Base-by-base conservation (phyloP, 2,797 vertebrate species). In the Pogonophryne albipinna region DNA sequence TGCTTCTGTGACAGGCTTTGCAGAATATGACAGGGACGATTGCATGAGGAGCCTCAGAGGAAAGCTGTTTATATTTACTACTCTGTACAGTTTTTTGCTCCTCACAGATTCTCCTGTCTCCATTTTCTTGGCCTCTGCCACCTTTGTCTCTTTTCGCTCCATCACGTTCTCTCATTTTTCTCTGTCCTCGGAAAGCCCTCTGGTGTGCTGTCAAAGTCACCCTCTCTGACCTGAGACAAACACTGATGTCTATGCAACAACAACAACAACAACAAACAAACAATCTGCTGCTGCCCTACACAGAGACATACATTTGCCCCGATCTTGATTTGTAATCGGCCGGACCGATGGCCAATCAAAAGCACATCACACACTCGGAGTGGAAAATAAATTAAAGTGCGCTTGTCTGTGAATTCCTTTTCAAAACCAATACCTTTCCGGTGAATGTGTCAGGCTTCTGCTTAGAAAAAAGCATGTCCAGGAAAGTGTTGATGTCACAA, bases 1-100 rank as follows among this genome's bases (percentile, higher is more conserved):
- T 90, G 89, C 87, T 87, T 79, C 76, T 82, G 58, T 89, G 84
- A 91, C 89, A 88, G 74, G 67, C 80, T 80, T 84, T 86, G 73
- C 61, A 62, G 78, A 84, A 79, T 79, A 65, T 83, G 84, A 91
- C 87, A 85, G 63, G 63, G 76, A 67, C 51, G 15, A 80, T 62
- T 70, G 70, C 78, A 71, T 51, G 56, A 87, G 68, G 60, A 60
- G 73, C 61, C 59, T 66, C 55, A 20, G 68, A 85, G 77, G 71
- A 76, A 79, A 70, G 66, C 74, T 55, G 66, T 82, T 80, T 76
- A 74, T 71, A 66, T 84, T 87, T 71, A 80, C 63, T 71, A 80
- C 63, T 74, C 31, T 0, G 14, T 63, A 51, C 41, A 51, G 23
- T 55, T 76, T 56, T 1, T 78, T 71, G 23, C 53, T 60, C 49